Percentiles rank a stretch among this genome's conserved stretches.
phyloP scores from a whole-genome alignment of 2,113 vertebrate genomes.

The Zosterops japonicus region DNA sequence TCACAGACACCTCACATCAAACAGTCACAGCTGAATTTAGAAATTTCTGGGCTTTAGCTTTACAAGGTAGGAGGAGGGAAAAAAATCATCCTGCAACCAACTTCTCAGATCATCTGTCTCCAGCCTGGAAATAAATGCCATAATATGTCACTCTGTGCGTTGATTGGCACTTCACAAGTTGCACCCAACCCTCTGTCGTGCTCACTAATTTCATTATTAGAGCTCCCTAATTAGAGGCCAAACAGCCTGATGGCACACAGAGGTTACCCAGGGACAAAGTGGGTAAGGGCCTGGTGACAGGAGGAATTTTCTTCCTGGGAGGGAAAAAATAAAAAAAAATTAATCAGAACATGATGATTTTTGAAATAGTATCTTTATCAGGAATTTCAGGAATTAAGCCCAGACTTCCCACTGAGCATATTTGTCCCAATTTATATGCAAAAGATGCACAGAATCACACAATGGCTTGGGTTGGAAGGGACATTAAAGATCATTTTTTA shows the following conservation, averaged over 20 bases:
- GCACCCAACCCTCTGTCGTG: not conserved
- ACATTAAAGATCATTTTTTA: not conserved
- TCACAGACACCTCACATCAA: not conserved
- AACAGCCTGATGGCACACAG: not conserved
- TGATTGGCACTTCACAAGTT: not conserved
- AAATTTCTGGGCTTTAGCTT: not conserved
- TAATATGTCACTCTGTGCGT: not conserved
- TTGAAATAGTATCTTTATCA: not conserved
- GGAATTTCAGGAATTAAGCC: not conserved
- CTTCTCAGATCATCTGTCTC: not conserved
- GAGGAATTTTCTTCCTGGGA: not conserved
- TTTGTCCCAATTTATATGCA: not conserved
- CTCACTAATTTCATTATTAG: not conserved
- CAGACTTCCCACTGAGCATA: not conserved
- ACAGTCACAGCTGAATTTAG: not conserved
- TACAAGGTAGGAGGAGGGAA: not conserved
- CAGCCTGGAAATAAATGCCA: not conserved
- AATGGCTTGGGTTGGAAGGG: not conserved
- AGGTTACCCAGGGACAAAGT: not conserved
- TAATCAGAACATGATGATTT: not conserved
- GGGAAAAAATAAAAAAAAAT: not conserved
- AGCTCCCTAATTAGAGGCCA: not conserved
- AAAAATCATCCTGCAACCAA: not conserved
- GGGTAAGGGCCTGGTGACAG: not conserved
- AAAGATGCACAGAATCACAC: not conserved